Base-by-base conservation (phyloP, 1,140 invertebrate species). In the Drosophila funebris region DNA sequence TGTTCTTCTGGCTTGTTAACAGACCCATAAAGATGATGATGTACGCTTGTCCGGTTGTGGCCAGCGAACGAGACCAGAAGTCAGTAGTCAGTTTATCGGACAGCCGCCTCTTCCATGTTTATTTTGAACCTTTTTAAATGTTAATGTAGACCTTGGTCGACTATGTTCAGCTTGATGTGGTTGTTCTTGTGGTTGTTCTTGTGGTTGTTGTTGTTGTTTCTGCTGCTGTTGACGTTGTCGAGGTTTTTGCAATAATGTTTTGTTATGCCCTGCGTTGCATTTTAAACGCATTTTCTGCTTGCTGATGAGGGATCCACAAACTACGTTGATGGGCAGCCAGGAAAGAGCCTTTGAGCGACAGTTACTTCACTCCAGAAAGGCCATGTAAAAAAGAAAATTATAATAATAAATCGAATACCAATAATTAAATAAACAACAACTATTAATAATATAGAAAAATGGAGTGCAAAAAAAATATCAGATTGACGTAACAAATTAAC, bases 41-140 rank as follows among this genome's bases (percentile, higher is more conserved):
- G 62, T 31, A 50, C n/a, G n/a, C n/a, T n/a, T 46, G 39, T 20
- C 43, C 39, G 27, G 24, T 16, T 58, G 41, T 22, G 27, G 22
- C 33, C 36, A 57, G 39, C 27, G 27, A 7, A 50, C 9, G 50
- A 53, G 33, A 37, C 57, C 41, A 60, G 57, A 46, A 60, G 57
- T 60, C 43, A 44, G 9, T 31, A 60, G 57, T 60, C 43, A 27
- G 54, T 60, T 36, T 36, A 44, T 36, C 20, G 16, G 24, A 16
- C 41, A 72, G 64, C 50, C 54, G 63, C 53, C 70, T 57, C 50
- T 73, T 73, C 50, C 78, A 76, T 81, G 78, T 81, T 82, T 82
- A 66, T 77, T 64, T 77, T 82, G 73, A 80, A 81, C 73, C 58
- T 66, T 77, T 82, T 78, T 77, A 82, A 82, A 77, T 82, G 78